These are phyloP conservation scores for Falco cherrug DNA, from an alignment of 2,797 vertebrate species.

Conservation along the genomic window DNA sequence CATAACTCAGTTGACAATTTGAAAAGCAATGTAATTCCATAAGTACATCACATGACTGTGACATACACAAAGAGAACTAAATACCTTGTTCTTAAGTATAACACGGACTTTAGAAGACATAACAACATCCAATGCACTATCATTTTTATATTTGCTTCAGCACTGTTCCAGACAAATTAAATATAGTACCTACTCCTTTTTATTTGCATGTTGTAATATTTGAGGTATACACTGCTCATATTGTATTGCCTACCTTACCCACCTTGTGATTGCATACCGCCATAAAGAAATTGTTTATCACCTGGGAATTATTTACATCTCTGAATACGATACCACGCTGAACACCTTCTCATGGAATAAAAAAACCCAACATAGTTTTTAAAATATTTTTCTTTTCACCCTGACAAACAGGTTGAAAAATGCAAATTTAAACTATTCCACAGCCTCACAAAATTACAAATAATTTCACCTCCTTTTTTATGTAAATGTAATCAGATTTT, in stretches of 20 bases:
- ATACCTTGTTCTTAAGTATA: slow-evolving; percentile 20
- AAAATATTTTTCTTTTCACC: background rate
- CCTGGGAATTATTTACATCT: background rate
- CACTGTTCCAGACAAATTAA: background rate
- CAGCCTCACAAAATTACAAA: background rate
- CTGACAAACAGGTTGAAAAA: background rate
- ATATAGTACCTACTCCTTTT: background rate
- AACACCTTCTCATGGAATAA: background rate
- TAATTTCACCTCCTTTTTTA: background rate
- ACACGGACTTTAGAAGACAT: background rate
- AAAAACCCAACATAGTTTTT: fast-evolving
- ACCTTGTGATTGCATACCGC: background rate
- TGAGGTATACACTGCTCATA: background rate
- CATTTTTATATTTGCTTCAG: background rate
- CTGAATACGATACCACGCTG: background rate
- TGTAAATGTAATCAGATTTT: background rate
- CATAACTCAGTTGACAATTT: slow-evolving; percentile 61
- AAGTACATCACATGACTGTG: slow-evolving; percentile 36
- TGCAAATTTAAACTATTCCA: background rate
- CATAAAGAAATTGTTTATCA: background rate
- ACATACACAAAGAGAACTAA: background rate
- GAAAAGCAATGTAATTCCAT: slow-evolving; percentile 63
- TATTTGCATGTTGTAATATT: background rate
- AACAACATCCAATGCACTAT: background rate
- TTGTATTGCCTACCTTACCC: background rate